A percentile compares a stretch with the other conserved stretches of the same genome.
Evolutionary conservation across 2,113 vertebrate species (phyloP).

Genomic region (Toxotes chatareus): DNA sequence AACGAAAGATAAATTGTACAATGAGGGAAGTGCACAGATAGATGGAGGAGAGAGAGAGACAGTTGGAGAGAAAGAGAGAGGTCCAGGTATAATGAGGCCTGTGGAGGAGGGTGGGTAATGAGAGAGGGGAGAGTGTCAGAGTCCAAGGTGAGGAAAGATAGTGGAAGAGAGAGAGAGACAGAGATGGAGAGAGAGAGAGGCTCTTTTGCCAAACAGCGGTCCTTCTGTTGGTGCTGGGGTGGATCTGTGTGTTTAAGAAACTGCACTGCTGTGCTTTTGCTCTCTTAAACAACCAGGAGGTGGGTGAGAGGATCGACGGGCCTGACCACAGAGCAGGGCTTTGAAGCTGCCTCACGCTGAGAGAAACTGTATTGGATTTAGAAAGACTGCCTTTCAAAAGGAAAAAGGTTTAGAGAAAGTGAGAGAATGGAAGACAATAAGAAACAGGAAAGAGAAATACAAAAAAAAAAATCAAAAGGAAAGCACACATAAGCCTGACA

Average conservation of each 20-base stretch:
- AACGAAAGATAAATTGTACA: constrained; percentile 64
- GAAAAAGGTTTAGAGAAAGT: constrained; percentile 30
- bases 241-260: constrained; percentile 78
- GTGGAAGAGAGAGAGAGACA: constrained; percentile 13
- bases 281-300: constrained; percentile 80
- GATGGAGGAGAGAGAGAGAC: constrained; percentile 23
- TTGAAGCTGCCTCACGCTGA: constrained; percentile 77
- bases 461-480: constrained; percentile 12
- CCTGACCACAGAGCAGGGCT: constrained; percentile 72
- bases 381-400: constrained; percentile 67
- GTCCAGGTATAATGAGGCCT: constrained; percentile 70
- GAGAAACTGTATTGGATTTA: constrained; percentile 75
- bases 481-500: neutral
- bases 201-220: constrained; percentile 68
- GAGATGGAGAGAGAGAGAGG: constrained; percentile 35
- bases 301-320: constrained; percentile 70
- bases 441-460: constrained; percentile 27
- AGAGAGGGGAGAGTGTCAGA: constrained; percentile 46
- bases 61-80: constrained; percentile 40
- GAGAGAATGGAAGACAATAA: constrained; percentile 51
- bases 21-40: constrained; percentile 48
- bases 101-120: constrained; percentile 64
- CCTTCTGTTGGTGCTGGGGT: constrained; percentile 64
- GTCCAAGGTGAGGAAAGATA: constrained; percentile 66
- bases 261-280: constrained; percentile 76